A percentile compares a stretch with the other conserved stretches of the same genome.
These are phyloP conservation scores for Chaetodon trifascialis DNA, from an alignment of 2,113 vertebrate species.

Conservation along the genomic window DNA sequence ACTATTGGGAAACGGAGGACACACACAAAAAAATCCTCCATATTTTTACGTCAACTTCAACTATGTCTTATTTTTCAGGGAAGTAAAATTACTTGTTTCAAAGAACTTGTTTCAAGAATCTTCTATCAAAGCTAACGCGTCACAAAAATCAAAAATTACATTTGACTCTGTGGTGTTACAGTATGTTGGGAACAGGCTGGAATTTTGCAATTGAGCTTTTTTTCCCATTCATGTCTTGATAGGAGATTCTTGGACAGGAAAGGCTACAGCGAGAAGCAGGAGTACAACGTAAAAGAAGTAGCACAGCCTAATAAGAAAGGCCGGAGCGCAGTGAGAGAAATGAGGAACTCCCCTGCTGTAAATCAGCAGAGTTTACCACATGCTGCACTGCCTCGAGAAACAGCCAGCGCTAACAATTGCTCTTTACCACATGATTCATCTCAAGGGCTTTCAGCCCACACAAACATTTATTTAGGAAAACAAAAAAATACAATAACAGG, in stretches of 20 bases:
- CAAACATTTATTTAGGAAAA: conserved; percentile 72
- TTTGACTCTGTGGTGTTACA: not conserved
- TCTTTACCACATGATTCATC: conserved; percentile 70
- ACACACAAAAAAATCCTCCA: not conserved
- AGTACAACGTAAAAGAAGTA: not conserved
- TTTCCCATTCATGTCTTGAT: not conserved
- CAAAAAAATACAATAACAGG: conserved; percentile 49
- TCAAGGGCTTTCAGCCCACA: conserved; percentile 66
- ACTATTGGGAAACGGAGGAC: conserved; percentile 24
- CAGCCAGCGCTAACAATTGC: conserved; percentile 47
- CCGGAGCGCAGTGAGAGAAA: conserved; percentile 29
- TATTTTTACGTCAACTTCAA: not conserved
- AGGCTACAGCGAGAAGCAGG: not conserved
- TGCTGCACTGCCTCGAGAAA: conserved; percentile 40
- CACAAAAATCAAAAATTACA: not conserved
- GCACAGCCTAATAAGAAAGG: conserved; percentile 22
- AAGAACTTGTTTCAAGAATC: not conserved
- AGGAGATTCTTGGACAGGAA: conserved; percentile 16
- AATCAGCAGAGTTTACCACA: conserved; percentile 58
- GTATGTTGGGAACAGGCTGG: not conserved
- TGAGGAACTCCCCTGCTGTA: conserved; percentile 61
- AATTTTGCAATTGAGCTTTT: not conserved
- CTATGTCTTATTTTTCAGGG: not conserved
- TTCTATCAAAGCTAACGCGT: not conserved
- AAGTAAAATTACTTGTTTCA: not conserved